Evolutionary conservation across 2,113 vertebrate genomes (phyloP).

Genomic region (Chlorodrepanis virens): DNA sequence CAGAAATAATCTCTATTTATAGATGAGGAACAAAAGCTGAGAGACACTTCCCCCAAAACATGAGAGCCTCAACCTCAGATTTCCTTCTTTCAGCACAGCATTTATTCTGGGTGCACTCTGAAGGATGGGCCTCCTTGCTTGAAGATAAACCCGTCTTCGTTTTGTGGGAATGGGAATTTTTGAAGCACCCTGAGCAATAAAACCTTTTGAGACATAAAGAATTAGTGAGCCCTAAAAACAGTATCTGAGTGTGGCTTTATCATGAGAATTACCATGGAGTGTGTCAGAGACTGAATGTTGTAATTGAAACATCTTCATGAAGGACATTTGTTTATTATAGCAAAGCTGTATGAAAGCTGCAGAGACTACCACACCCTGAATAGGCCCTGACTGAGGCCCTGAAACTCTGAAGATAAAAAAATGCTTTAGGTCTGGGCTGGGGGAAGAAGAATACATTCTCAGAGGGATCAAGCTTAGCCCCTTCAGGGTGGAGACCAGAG

Average conservation of each 20-base stretch:
- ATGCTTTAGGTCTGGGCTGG: too few relatives aligned
- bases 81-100: background rate
- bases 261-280: fast-evolving
- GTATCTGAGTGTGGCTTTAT: background rate
- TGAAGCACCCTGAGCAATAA: background rate
- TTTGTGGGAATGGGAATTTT: background rate
- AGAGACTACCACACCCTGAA: background rate
- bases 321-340: background rate
- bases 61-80: background rate
- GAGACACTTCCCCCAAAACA: background rate
- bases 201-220: background rate
- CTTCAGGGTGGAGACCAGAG: background rate
- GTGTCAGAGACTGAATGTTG: background rate
- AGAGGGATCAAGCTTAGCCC: background rate
- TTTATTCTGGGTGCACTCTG: background rate
- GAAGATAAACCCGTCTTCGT: background rate
- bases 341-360: background rate
- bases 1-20: background rate
- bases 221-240: background rate
- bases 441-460: background rate
- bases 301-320: background rate
- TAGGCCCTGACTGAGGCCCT: background rate
- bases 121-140: background rate
- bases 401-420: background rate
- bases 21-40: background rate